A percentile compares a stretch with the other conserved stretches of the same genome.
phyloP scores from a whole-genome alignment of 2,113 vertebrate genomes.

The Anas platyrhynchos region DNA sequence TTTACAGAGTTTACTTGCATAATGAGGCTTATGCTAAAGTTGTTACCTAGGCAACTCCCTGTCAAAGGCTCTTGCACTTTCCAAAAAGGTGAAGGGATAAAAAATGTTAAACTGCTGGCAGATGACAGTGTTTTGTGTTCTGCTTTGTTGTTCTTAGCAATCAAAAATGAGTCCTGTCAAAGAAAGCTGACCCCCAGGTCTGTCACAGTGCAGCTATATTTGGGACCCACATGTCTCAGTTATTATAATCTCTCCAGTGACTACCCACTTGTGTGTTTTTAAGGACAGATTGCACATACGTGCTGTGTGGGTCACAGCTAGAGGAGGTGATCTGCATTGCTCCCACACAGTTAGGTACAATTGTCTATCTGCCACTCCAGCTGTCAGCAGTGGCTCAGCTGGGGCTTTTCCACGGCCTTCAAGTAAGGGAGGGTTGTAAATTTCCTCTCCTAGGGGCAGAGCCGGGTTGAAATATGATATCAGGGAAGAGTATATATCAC shows the following conservation, averaged over 20 bases:
- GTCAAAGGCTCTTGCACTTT: not conserved
- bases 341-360: not conserved
- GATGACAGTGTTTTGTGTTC: not conserved
- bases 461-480: not conserved
- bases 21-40: not conserved
- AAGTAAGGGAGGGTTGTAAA: not conserved
- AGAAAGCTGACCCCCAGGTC: not conserved
- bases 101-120: not conserved
- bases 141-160: rapidly evolving
- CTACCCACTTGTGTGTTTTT: not conserved
- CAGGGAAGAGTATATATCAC: not conserved
- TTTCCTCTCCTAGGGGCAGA: not conserved
- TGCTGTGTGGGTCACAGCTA: not conserved
- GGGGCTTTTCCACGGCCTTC: not conserved
- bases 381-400: not conserved
- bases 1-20: not conserved
- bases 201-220: not conserved
- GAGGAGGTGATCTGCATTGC: not conserved
- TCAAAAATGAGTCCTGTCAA: not conserved
- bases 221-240: not conserved
- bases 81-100: not conserved
- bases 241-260: not conserved
- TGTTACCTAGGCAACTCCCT: not conserved
- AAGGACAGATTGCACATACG: not conserved
- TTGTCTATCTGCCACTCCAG: not conserved